Conservation (phyloP, 2,888 invertebrate genomes). For the Buathra laborator region DNA sequence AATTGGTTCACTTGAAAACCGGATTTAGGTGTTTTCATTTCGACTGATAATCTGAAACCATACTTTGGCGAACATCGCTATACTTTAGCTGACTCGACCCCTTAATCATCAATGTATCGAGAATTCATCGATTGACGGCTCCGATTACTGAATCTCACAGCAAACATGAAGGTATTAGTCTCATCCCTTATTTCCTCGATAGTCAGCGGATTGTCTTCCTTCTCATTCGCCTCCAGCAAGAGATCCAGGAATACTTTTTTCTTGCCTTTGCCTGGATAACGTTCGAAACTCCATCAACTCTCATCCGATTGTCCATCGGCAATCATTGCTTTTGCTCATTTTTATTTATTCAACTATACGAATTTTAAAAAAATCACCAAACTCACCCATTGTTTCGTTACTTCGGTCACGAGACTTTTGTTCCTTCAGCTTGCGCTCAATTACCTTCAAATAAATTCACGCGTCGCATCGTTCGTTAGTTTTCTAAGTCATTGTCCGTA, state of each 20-base stretch:
- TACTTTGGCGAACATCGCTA: too few relatives aligned
- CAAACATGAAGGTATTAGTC: conserved; percentile 92
- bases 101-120: conserved; percentile 72
- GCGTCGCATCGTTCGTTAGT: too few relatives aligned
- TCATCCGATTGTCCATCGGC: conserved; percentile 9
- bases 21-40: too few relatives aligned
- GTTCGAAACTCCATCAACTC: background rate
- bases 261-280: conserved; percentile 86
- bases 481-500: background rate
- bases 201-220: conserved; percentile 87
- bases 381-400: conserved; percentile 55
- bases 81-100: too few relatives aligned
- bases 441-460: conserved; percentile 70
- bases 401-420: conserved; percentile 44
- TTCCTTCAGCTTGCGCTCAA: conserved; percentile 70
- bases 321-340: background rate
- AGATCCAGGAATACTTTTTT: conserved; percentile 90
- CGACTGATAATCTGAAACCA: too few relatives aligned
- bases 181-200: conserved; percentile 89
- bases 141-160: conserved; percentile 83
- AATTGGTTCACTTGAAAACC: background rate
- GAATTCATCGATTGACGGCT: conserved; percentile 21
- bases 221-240: conserved; percentile 87
- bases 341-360: background rate
- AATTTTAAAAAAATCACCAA: background rate